phyloP scores from a whole-genome alignment of 2,113 vertebrate genomes.

The Athene noctua region DNA sequence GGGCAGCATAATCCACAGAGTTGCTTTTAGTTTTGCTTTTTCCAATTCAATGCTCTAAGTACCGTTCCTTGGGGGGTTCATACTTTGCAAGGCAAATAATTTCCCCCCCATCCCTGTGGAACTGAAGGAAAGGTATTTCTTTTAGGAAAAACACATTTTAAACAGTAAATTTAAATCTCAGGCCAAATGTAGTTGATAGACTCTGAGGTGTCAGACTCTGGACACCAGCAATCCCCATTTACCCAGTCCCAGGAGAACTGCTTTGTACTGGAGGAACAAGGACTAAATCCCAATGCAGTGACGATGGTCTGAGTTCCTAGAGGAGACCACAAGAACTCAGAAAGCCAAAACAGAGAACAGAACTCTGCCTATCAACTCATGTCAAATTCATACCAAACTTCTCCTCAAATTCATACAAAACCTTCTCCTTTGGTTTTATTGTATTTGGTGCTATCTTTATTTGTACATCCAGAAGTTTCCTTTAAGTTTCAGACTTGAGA shows the following conservation, averaged over 20 bases:
- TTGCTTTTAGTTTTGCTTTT: neutral
- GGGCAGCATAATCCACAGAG: neutral
- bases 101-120: neutral
- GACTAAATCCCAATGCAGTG: neutral
- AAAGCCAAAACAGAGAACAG: neutral
- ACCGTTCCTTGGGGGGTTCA: neutral
- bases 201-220: neutral
- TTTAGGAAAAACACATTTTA: neutral
- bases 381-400: neutral
- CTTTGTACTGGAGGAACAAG: neutral
- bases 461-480: neutral
- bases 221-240: neutral
- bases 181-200: neutral
- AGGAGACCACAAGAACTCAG: neutral
- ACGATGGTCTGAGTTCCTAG: neutral
- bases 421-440: neutral
- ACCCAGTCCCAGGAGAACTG: neutral
- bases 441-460: neutral
- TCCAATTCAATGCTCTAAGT: neutral
- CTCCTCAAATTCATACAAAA: neutral
- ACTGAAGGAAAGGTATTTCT: neutral
- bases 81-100: neutral
- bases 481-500: neutral
- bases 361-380: neutral
- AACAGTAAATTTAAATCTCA: slow-evolving; percentile 4